Percentiles rank a stretch among this genome's conserved stretches.
Evolutionary conservation across 2,113 vertebrate species (phyloP).

Genomic region (Smithornis capensis): DNA sequence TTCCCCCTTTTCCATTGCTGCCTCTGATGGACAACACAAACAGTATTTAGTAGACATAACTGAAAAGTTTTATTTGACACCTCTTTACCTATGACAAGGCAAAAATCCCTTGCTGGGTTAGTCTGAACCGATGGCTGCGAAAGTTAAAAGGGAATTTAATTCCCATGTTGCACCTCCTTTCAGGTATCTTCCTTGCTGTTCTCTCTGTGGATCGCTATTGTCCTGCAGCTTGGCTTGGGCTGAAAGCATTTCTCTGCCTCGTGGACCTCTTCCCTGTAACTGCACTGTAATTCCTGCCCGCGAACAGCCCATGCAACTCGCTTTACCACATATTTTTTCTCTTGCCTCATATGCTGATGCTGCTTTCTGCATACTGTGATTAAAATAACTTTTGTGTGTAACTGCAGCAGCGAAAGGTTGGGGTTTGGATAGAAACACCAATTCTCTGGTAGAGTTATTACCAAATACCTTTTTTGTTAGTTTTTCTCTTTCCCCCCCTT

Average conservation of each 20-base stretch:
- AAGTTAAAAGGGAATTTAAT: neutral
- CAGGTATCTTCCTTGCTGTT: neutral
- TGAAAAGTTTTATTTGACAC: neutral
- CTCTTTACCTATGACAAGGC: neutral
- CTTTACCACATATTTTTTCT: slow-evolving; percentile 66
- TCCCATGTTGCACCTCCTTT: neutral
- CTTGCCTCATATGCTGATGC: slow-evolving; percentile 67
- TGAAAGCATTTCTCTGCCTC: neutral
- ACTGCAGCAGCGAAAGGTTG: slow-evolving; percentile 27
- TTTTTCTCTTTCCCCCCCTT: accelerated
- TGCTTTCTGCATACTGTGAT: slow-evolving; percentile 56
- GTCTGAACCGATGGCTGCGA: neutral
- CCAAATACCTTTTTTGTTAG: neutral
- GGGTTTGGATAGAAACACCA: neutral
- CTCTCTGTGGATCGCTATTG: accelerated
- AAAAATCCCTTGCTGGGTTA: neutral
- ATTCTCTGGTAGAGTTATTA: neutral
- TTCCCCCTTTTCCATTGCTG: accelerated
- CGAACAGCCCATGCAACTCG: slow-evolving; percentile 32
- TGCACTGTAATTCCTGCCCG: neutral
- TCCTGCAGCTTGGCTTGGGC: neutral
- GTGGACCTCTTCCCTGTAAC: slow-evolving; percentile 29
- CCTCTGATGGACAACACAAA: neutral
- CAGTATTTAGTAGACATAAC: neutral
- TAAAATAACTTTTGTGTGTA: slow-evolving; percentile 59